Percentiles rank a stretch among this genome's conserved stretches.
Conservation (phyloP, 2,797 vertebrate species). For the Hemibagrus guttatus region DNA sequence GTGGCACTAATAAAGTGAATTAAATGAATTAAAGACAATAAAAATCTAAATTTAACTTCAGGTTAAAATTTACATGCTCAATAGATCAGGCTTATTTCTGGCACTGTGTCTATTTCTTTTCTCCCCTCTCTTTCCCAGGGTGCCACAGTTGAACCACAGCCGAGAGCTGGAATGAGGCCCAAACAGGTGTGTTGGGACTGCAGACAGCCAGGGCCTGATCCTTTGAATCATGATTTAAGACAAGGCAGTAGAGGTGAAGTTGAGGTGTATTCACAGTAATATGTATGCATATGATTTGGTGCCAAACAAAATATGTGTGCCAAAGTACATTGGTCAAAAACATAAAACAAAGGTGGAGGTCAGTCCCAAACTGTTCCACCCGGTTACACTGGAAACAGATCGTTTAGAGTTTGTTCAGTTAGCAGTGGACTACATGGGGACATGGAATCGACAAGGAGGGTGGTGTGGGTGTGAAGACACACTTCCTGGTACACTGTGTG, state of each 20-base stretch:
- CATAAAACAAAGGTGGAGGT: background rate
- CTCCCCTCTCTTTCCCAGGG: background rate
- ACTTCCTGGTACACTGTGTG: background rate
- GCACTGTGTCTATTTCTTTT: background rate
- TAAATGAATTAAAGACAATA: background rate
- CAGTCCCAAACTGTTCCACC: background rate
- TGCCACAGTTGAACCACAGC: constrained; percentile 1
- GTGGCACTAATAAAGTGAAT: background rate
- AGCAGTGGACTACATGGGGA: background rate
- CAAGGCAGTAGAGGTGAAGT: background rate
- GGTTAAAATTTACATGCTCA: background rate
- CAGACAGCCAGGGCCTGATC: background rate
- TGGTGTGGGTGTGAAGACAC: background rate
- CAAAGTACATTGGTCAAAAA: background rate
- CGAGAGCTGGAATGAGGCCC: background rate
- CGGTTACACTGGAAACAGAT: background rate
- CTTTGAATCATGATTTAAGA: background rate
- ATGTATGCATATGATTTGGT: background rate
- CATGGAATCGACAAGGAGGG: background rate
- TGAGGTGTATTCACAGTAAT: background rate
- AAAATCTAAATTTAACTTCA: background rate
- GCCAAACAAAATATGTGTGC: background rate
- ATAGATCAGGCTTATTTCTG: constrained; percentile 2
- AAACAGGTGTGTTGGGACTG: background rate
- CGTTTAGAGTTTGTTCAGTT: background rate